Evolutionary conservation across 2,113 vertebrate species (phyloP).

Genomic region (Scolopax mira): DNA sequence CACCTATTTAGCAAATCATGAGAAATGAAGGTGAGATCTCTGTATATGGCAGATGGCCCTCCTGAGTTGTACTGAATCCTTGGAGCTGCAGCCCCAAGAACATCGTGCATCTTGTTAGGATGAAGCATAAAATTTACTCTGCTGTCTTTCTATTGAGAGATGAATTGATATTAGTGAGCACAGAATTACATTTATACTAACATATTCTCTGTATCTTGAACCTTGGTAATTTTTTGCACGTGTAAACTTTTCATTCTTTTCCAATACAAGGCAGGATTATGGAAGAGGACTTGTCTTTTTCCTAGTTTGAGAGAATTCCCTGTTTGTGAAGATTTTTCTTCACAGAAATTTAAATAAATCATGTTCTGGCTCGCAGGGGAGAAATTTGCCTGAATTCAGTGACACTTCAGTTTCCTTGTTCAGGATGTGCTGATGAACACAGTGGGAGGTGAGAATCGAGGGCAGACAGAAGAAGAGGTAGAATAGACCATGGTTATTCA

Average conservation of each 20-base stretch:
- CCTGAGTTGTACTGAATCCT: not conserved
- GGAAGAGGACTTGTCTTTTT: not conserved
- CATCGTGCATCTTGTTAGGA: not conserved
- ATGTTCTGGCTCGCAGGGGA: not conserved
- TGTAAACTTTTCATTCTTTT: not conserved
- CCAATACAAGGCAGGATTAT: accelerated
- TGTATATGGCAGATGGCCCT: not conserved
- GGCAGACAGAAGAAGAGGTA: not conserved
- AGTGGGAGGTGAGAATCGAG: not conserved
- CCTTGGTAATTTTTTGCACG: not conserved
- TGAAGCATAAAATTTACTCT: not conserved
- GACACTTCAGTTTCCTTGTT: not conserved
- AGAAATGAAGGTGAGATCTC: not conserved
- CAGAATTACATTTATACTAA: not conserved
- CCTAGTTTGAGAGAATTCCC: not conserved
- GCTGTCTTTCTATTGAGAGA: not conserved
- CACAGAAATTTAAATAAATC: not conserved
- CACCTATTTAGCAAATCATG: not conserved
- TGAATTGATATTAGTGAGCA: not conserved
- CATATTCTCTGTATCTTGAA: not conserved
- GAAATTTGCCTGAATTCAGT: not conserved
- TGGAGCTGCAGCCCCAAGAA: not conserved
- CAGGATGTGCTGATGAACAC: not conserved
- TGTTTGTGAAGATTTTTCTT: not conserved
- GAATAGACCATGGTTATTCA: conserved; percentile 3